These are phyloP conservation scores for Bilobella aurantiaca DNA, from an alignment of 1,140 invertebrate genomes.

Conservation along the genomic window DNA sequence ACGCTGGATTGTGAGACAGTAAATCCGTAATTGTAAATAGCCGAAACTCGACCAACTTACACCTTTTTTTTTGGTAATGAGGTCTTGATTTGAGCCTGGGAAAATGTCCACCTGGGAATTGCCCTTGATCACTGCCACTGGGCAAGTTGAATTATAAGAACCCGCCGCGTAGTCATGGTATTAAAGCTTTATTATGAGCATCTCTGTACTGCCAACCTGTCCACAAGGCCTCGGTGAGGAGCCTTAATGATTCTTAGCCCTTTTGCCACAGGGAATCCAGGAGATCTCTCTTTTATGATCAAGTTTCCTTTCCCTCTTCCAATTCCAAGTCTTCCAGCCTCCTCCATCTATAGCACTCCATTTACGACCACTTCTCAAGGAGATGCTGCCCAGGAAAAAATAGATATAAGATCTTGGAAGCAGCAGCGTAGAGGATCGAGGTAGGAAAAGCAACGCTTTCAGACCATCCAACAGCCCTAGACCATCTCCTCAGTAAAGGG, in stretches of 20 bases:
- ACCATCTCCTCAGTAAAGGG: not conserved
- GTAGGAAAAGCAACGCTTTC: not conserved
- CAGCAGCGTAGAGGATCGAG: not conserved
- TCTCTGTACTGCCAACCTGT: too few species aligned
- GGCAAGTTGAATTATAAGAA: too few species aligned
- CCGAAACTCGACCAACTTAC: too few species aligned
- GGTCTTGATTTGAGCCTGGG: too few species aligned
- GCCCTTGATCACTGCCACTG: too few species aligned
- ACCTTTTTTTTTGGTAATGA: too few species aligned
- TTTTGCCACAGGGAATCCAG: not conserved
- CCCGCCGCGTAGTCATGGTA: too few species aligned
- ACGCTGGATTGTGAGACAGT: too few species aligned
- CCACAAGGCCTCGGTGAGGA: not conserved
- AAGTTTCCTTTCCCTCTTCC: not conserved
- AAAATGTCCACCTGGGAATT: too few species aligned
- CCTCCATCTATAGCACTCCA: not conserved
- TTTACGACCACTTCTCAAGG: not conserved
- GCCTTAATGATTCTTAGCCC: not conserved
- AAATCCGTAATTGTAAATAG: too few species aligned
- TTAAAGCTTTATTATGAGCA: too few species aligned
- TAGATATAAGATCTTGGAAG: slow-evolving; percentile 5
- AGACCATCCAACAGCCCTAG: too few species aligned
- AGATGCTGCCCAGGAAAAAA: not conserved
- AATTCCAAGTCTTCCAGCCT: not conserved
- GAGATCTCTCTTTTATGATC: not conserved